A percentile compares a stretch with the other conserved stretches of the same genome.
Conservation (phyloP, 64 coral and sea anemone species). For the Exaiptasia diaphana region DNA sequence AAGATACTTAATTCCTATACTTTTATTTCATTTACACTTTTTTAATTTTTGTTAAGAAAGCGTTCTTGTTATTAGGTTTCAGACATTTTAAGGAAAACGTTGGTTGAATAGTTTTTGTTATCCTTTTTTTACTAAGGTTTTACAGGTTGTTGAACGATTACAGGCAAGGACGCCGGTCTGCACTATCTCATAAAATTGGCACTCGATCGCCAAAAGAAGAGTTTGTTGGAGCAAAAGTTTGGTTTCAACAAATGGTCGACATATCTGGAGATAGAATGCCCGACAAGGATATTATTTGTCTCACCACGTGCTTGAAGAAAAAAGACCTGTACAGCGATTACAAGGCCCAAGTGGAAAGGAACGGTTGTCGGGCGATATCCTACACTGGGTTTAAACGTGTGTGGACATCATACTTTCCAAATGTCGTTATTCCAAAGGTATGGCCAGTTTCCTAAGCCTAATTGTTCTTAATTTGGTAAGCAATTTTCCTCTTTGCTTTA, state of each 20-base stretch:
- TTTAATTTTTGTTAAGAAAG: too few species aligned
- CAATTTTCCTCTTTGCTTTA: neutral
- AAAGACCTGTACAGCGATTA: constrained; percentile 1
- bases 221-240: neutral
- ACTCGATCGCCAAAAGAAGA: neutral
- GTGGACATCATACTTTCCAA: neutral
- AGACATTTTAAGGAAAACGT: too few species aligned
- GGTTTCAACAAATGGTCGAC: neutral
- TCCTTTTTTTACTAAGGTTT: constrained; percentile 13
- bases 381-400: neutral
- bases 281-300: neutral
- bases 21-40: too few species aligned
- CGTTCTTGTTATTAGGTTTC: too few species aligned
- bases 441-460: neutral
- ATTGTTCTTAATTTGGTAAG: neutral
- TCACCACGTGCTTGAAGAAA: neutral
- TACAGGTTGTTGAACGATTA: neutral
- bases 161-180: neutral
- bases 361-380: neutral
- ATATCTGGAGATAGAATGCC: constrained; percentile 8
- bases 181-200: neutral
- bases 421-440: constrained; percentile 22
- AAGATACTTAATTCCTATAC: too few species aligned
- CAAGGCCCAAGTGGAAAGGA: neutral
- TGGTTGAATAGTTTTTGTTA: too few species aligned